Evolutionary conservation across 2,888 invertebrate genomes (phyloP), one percentile per base, ranked within the genome.

Genomic region (Rhagophthalmus giganteus): DNA sequence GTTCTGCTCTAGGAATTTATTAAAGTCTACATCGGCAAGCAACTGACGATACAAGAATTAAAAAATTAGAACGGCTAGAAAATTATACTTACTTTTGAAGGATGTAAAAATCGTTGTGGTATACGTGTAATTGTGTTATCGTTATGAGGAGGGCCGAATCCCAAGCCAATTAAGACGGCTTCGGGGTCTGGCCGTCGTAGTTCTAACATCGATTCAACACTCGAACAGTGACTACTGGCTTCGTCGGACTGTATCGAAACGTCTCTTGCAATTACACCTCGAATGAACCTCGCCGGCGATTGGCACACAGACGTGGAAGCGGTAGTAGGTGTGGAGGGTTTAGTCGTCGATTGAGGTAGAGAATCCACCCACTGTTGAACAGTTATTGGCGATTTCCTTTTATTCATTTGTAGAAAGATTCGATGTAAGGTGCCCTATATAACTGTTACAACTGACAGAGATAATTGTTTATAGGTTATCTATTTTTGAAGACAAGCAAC

Each of bases 161-260:
- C 91, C 42, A 90, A 77, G 58, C 87, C 89, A 38, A 90, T 75
- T 15, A 95, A 79, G 44, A 95, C 86, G 42, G 90, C 89, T 71
- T 94, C 94, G 0, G 94, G 94, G 76, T 95, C 93, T 12, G 90
- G 88, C 67, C 85, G 87, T 26, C 94, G 80, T 10, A 89, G 82
- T 62, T 92, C 90, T 62, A 94, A 75, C 37, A 94, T 80, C 70
- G 89, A 90, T 69, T 92, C 86, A 24, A 92, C 87, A 65, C 86
- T 81, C 40, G 90, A 90, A 66, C 89, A 89, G 52, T 81, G 81
- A 63, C 85, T 85, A 42, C 82, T 78, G 50, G 68, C 71, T 53
- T 76, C 74, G 52, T 76, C 76, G 4, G 75, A 76, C 59, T 77
- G 75, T 27, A 73, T 61, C 7, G 74, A 75, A 37, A 65, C 55